Base-by-base conservation (phyloP, 2,888 invertebrate genomes). In the Unio pictorum region DNA sequence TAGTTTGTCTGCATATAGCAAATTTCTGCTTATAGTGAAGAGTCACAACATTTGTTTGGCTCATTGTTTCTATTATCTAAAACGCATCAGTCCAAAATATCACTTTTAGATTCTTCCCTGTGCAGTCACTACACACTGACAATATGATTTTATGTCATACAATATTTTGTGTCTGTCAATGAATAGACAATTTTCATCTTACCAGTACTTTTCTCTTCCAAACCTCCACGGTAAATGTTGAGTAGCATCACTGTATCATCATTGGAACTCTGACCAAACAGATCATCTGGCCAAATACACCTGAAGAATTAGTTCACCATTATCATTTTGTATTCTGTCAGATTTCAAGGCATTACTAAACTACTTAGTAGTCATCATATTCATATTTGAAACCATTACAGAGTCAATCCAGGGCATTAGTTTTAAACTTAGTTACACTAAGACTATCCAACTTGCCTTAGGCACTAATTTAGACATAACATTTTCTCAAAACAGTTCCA, bases 171-270 rank as follows among this genome's bases (percentile, higher is more conserved):
- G 55, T 28, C 20, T 56, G 30, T 45, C 45, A 30, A 26, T 6
- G 28, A 55, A 65, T 6, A 6, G 30, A 30, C 28, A 28, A 60
- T 23, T 4, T 28, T 60, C 7, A 54, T 59, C 85, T 89, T 91
- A 96, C 96, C 96, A 84, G 94, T 93, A 87, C 94, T 94, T 81
- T 95, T 95, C 84, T 95, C 94, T 72, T 95, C 94, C 71, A 97
- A 92, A 76, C 94, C 94, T 86, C 94, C 94, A 88, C 97, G 97
- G 92, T 96, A 98, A 71, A 97, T 93, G 90, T 96, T 95, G 78
- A 98, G 92, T 77, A 98, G 93, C 63, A 95, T 94, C 59, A 95
- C 94, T 76, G 97, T 93, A 88, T 98, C 97, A 88, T 97, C 95
- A 75, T 95, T 94, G 68, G 92, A 92, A 90, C 89, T 88, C 76